Conservation (phyloP, 2,113 vertebrate species). For the Pimephales promelas region DNA sequence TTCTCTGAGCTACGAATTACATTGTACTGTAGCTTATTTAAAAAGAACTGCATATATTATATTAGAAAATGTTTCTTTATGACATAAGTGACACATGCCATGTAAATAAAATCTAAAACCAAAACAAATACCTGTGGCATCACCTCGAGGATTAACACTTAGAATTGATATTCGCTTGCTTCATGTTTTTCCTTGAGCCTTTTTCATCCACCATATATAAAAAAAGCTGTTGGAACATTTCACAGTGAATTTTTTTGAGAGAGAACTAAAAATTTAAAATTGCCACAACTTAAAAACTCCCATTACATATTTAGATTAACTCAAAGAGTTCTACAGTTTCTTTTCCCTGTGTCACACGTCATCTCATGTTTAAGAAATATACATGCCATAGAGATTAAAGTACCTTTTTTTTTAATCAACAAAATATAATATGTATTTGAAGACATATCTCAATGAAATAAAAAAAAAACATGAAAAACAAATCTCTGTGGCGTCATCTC, state of each 20-base stretch:
- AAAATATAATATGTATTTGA: no score
- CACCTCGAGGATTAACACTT: not conserved
- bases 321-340: not conserved
- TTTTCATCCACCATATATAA: not conserved
- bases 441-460: no score
- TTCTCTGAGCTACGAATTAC: not conserved
- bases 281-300: not conserved
- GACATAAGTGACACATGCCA: not conserved
- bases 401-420: not conserved
- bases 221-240: not conserved
- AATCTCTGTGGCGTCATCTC: not conserved
- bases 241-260: not conserved
- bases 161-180: not conserved
- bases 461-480: not conserved
- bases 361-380: not conserved
- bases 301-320: not conserved
- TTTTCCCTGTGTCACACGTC: not conserved
- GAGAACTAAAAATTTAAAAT: not conserved
- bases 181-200: slow-evolving; percentile 1
- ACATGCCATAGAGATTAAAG: not conserved
- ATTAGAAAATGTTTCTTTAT: not conserved
- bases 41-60: not conserved
- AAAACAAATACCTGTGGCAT: slow-evolving; percentile 6
- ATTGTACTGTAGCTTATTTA: slow-evolving; percentile 6
- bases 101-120: not conserved